Base-by-base conservation (phyloP, 2,113 vertebrate species). In the Microcebus griseorufus region DNA sequence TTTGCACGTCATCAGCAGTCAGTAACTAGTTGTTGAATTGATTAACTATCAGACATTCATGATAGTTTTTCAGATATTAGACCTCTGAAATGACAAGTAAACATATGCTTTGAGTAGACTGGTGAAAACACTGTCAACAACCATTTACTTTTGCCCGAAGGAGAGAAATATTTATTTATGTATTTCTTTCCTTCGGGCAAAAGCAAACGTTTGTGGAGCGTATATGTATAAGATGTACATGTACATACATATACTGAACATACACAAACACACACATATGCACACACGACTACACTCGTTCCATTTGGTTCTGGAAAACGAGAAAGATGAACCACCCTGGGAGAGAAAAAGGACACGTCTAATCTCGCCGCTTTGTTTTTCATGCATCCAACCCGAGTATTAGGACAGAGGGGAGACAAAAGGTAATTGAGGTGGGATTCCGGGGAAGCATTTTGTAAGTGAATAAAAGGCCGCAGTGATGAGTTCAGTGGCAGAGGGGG, bases 391-490 rank as follows among this genome's bases (percentile, higher is more conserved):
- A 87, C 80, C 81, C 27, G 42, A 93, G 55, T 29, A 72, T 93
- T 96, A 95, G 85, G 94, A 88, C 87, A 84, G 80, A 88, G 65
- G 97, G 67, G 97, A 98, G 92, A 98, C 95, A 98, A 98, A 97
- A 98, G 98, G 97, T 99, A 98, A 98, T 81, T 95, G 97, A 97
- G 90, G 91, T 98, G 97, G 97, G 96, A 98, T 98, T 97, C 64
- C 65, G 95, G 92, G 97, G 93, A 80, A 97, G 89, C 69, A 97
- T 97, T 98, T 97, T 84, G 39, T 60, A 92, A 94, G 96, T 91
- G 93, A 98, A 98, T 95, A 95, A 98, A 98, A 98, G 97, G 93
- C 97, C 96, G 96, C 0, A 0, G 95, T 95, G 98, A 98, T 9
- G 39, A 98, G 95, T 97, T 97, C 96, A 88, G 93, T 86, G 90